Evolutionary conservation across 2,113 vertebrate genomes (phyloP).

Genomic region (Himantopus leucocephalus): DNA sequence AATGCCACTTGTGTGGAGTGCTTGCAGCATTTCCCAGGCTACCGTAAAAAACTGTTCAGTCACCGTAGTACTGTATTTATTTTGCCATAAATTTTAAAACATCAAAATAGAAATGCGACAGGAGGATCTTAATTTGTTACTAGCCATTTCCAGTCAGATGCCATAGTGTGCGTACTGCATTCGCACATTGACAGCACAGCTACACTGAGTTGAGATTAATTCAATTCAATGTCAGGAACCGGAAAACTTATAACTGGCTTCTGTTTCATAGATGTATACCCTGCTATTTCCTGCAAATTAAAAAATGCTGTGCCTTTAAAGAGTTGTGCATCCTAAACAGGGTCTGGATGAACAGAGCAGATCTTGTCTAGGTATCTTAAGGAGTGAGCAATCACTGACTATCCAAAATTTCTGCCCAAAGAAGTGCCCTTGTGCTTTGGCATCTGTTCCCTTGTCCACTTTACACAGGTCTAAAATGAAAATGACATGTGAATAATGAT

Average conservation of each 20-base stretch:
- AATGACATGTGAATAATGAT: neutral
- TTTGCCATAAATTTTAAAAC: neutral
- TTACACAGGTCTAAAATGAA: neutral
- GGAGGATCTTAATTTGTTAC: neutral
- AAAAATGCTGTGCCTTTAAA: neutral
- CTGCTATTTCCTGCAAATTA: neutral
- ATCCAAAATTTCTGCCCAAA: neutral
- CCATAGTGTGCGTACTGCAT: neutral
- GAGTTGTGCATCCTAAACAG: neutral
- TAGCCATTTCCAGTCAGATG: neutral
- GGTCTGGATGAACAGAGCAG: neutral
- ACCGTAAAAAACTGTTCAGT: neutral
- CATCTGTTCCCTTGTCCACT: neutral
- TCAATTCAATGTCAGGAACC: neutral
- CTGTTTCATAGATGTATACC: neutral
- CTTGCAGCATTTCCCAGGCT: neutral
- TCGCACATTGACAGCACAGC: neutral
- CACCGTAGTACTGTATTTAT: neutral
- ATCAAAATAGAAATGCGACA: neutral
- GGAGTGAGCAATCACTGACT: neutral
- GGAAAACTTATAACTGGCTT: neutral
- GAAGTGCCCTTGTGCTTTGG: neutral
- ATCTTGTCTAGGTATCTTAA: neutral
- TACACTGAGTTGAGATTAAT: neutral
- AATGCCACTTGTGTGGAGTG: slow-evolving; percentile 14